Conservation (phyloP, 2,797 vertebrate genomes). For the Pteropus rufus region DNA sequence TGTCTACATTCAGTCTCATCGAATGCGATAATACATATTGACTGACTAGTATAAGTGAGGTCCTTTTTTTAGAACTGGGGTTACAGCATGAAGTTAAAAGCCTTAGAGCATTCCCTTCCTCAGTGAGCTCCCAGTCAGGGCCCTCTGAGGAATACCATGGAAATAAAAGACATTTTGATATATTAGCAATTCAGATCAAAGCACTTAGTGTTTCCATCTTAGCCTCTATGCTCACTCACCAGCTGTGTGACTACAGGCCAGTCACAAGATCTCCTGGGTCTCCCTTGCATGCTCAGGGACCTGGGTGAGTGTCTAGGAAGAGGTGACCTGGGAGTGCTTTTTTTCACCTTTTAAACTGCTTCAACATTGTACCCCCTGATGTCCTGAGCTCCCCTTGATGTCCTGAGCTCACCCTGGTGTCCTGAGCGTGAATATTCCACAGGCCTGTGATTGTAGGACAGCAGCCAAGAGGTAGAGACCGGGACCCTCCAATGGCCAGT, state of each 20-base stretch:
- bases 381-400: no score
- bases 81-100: background rate
- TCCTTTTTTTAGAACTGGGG: background rate
- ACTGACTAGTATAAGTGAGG: background rate
- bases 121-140: background rate
- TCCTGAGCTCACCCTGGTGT: no score
- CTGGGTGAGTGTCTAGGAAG: background rate
- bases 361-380: background rate
- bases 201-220: background rate
- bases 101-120: background rate
- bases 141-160: background rate
- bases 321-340: background rate
- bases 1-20: background rate
- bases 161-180: background rate
- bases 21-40: background rate
- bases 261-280: background rate
- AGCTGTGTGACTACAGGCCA: background rate
- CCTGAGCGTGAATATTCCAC: background rate
- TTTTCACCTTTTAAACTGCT: background rate
- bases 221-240: background rate
- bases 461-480: background rate
- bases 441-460: background rate
- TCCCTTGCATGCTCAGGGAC: background rate
- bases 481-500: background rate
- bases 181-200: background rate